Conservation (phyloP, 2,797 vertebrate genomes). For the Vespertilio murinus region DNA sequence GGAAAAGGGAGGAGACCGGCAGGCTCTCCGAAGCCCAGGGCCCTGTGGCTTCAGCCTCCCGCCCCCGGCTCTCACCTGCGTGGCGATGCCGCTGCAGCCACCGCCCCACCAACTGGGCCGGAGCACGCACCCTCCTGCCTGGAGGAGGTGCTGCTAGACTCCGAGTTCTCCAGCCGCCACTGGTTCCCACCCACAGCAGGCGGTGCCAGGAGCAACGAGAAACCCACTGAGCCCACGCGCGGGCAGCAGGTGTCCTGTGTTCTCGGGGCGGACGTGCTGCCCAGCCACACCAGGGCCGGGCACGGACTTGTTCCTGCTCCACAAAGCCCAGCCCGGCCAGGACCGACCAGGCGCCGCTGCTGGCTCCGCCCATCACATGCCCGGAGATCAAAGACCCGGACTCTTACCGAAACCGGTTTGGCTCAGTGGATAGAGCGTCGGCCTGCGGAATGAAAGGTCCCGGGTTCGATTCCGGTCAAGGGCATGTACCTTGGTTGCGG, state of each 20-base stretch:
- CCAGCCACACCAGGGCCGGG: too few relatives aligned
- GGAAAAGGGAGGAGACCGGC: background rate
- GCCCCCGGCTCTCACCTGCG: background rate
- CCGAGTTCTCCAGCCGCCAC: background rate
- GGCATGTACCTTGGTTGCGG: too few relatives aligned
- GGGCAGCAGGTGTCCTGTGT: background rate
- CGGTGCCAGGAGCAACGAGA: background rate
- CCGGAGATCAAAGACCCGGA: background rate
- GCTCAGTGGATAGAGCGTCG: too few relatives aligned
- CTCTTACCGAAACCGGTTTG: too few relatives aligned
- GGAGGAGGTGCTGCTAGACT: background rate
- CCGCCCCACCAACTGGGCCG: background rate
- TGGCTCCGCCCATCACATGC: fast-evolving
- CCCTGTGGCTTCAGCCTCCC: background rate
- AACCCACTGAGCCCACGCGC: fast-evolving
- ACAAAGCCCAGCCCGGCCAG: background rate
- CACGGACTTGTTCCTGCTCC: fast-evolving
- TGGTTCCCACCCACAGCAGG: background rate
- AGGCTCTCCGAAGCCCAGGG: background rate
- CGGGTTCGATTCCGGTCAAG: too few relatives aligned
- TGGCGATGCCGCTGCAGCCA: background rate
- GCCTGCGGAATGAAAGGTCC: too few relatives aligned
- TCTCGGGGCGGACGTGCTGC: background rate
- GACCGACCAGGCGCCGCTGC: fast-evolving
- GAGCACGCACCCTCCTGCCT: background rate